Evolutionary conservation across 2,113 vertebrate genomes (phyloP).

Genomic region (Anhinga anhinga): DNA sequence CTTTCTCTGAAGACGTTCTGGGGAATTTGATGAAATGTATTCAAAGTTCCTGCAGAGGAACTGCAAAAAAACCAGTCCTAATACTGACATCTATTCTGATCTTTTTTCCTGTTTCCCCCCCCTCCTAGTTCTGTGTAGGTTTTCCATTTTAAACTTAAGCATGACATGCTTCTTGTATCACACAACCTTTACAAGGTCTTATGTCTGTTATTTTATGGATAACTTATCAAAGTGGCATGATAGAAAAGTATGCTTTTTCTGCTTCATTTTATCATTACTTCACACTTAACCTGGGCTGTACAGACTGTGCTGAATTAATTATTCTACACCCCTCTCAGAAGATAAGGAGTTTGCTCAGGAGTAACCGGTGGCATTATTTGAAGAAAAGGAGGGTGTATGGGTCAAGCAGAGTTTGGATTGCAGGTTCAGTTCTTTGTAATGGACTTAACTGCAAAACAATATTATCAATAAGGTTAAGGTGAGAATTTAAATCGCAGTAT

Average conservation of each 20-base stretch:
- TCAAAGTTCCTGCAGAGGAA: not conserved
- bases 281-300: not conserved
- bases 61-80: rapidly evolving
- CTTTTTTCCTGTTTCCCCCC: not conserved
- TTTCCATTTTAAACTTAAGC: not conserved
- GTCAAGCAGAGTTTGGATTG: not conserved
- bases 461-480: not conserved
- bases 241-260: not conserved
- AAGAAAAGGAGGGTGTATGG: not conserved
- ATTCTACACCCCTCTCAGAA: not conserved
- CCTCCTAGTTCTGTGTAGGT: no score
- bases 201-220: not conserved
- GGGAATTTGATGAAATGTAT: not conserved
- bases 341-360: not conserved
- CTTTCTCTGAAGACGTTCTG: not conserved
- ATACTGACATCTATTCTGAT: not conserved
- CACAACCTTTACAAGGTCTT: not conserved
- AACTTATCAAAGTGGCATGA: not conserved
- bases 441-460: not conserved
- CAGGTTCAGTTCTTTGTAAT: not conserved
- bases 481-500: not conserved
- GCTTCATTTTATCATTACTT: not conserved
- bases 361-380: not conserved
- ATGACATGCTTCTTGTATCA: rapidly evolving
- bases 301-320: not conserved